Evolutionary conservation across 2,113 vertebrate species (phyloP).

Genomic region (Halichoerus grypus): DNA sequence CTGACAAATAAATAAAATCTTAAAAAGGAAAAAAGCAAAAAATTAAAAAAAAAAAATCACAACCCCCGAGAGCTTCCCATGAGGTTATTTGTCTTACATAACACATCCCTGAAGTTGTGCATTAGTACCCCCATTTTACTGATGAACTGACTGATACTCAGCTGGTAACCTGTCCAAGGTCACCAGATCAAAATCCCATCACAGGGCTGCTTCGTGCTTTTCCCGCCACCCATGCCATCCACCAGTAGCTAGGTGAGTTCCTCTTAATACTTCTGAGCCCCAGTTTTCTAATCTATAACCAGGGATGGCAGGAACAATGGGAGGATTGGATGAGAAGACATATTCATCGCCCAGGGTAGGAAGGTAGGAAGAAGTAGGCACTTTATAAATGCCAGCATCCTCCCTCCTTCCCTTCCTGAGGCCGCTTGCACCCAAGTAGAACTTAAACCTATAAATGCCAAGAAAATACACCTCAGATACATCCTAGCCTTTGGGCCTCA

Average conservation of each 20-base stretch:
- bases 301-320: background rate
- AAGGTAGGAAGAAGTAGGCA: background rate
- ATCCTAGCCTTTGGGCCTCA: background rate
- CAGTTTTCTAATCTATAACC: background rate
- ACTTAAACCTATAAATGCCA: background rate
- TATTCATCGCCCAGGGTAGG: background rate
- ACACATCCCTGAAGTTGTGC: background rate
- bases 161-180: background rate
- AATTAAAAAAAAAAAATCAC: background rate
- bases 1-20: too few species aligned
- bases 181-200: background rate
- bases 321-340: background rate
- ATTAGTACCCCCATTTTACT: background rate
- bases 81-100: background rate
- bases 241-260: background rate
- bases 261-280: background rate
- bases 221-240: background rate
- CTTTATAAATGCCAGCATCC: background rate
- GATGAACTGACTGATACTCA: background rate
- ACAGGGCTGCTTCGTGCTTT: background rate
- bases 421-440: background rate
- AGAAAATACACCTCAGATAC: conserved; percentile 2
- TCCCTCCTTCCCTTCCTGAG: background rate
- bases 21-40: too few species aligned
- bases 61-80: background rate